Percentiles rank a stretch among this genome's conserved stretches.
These are phyloP conservation scores for Crax fasciolata DNA, from an alignment of 2,797 vertebrate genomes.

Conservation along the genomic window DNA sequence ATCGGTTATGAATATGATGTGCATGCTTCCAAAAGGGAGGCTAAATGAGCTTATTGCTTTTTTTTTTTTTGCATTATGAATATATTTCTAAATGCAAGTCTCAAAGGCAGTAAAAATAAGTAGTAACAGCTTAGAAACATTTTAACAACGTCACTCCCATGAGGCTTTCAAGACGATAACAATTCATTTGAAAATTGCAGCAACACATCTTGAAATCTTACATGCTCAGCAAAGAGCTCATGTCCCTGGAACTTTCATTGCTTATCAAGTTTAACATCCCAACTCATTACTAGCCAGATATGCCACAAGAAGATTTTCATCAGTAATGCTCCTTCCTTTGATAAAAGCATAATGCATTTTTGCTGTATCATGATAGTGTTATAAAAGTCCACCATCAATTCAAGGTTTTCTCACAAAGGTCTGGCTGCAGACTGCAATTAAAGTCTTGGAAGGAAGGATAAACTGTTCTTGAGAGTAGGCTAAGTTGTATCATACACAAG, in stretches of 20 bases:
- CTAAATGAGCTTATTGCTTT: not conserved
- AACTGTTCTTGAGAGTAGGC: slow-evolving; percentile 38
- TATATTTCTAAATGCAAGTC: not conserved
- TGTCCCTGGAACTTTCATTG: not conserved
- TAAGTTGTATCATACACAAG: not conserved
- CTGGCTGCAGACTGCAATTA: slow-evolving; percentile 48
- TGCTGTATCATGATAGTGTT: slow-evolving; percentile 20
- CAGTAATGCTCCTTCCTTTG: not conserved
- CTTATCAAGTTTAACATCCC: not conserved
- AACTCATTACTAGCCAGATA: not conserved
- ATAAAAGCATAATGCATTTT: slow-evolving; percentile 38
- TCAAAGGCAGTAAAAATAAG: not conserved
- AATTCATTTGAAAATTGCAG: not conserved
- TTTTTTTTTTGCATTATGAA: not conserved
- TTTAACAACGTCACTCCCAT: not conserved
- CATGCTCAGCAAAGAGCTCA: not conserved
- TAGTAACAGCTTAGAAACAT: not conserved
- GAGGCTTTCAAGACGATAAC: not conserved
- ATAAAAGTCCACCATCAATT: slow-evolving; percentile 62
- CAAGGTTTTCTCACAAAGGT: slow-evolving; percentile 35
- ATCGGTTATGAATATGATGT: not conserved
- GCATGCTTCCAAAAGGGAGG: not conserved
- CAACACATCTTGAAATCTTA: rapidly evolving
- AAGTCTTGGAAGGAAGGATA: slow-evolving; percentile 34
- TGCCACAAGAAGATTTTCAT: not conserved